These are phyloP conservation scores for Venustoraphidia nigricollis DNA, from an alignment of 2,888 invertebrate genomes.

Conservation along the genomic window DNA sequence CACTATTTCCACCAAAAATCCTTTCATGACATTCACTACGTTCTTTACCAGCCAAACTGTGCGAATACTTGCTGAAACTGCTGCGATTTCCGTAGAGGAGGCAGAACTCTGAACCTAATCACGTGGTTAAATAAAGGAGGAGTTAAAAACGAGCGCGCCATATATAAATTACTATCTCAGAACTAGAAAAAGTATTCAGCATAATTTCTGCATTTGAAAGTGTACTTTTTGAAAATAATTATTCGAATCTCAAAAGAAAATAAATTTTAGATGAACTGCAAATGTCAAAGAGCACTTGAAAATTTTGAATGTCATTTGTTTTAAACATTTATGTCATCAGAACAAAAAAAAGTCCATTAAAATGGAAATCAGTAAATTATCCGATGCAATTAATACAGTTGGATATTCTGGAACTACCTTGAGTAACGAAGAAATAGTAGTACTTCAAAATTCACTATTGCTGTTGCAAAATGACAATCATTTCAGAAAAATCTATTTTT, in stretches of 20 bases:
- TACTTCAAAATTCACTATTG: slow-evolving; percentile 62
- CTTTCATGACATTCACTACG: slow-evolving; percentile 22
- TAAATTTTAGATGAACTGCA: too few species aligned
- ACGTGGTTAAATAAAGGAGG: slow-evolving; percentile 1
- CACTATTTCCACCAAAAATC: slow-evolving; percentile 12
- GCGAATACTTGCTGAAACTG: slow-evolving; percentile 5
- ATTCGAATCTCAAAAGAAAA: neutral
- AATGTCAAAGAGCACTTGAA: neutral
- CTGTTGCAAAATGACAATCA: slow-evolving; percentile 74
- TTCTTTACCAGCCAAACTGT: slow-evolving; percentile 12
- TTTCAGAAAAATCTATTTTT: slow-evolving; percentile 65
- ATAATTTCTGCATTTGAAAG: neutral
- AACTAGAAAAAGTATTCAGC: too few species aligned
- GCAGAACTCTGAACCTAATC: neutral
- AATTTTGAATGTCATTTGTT: neutral
- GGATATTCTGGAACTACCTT: slow-evolving; percentile 52
- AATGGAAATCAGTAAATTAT: slow-evolving; percentile 39
- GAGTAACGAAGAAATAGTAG: slow-evolving; percentile 52
- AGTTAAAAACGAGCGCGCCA: neutral
- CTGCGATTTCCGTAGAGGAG: slow-evolving; percentile 4
- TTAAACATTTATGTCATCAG: neutral
- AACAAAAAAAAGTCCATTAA: slow-evolving; percentile 4
- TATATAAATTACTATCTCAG: neutral
- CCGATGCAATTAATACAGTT: slow-evolving; percentile 34
- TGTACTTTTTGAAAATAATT: neutral